Base-by-base conservation (phyloP, 2,888 invertebrate species). In the Ctenicera cuprea region DNA sequence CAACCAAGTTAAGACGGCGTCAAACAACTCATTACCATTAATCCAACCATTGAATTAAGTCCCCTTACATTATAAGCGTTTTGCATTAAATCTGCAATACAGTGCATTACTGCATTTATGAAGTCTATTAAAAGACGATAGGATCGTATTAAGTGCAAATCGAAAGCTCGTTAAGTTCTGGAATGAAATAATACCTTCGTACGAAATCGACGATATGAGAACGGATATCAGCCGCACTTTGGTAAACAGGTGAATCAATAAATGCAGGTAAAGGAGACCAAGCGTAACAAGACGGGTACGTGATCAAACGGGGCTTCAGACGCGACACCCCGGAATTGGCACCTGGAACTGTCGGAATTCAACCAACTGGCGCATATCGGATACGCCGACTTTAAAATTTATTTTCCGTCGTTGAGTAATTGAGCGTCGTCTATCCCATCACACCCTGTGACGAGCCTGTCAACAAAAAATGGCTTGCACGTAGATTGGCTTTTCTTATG, bases 241-340 rank as follows among this genome's bases (percentile, higher is more conserved):
- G 48, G 70, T 72, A 78, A 78, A 78, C 74, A 76, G 64, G 74
- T 72, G 74, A 77, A 77, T 78, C 75, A 75, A 77, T 79, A 77
- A 67, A 67, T 74, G 72, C 76, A 77, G 74, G 77, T 76, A 71
- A 61, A 72, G 70, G 63, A 20, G 37, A 1, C 67, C 68, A 62
- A 69, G 73, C 74, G 74, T 76, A 76, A 75, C 69, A 74, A 75
- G 72, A 73, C 73, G 59, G 54, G 22, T 64, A 65, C 57, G 71
- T 69, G 73, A 74, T 74, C 65, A 41, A 43, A 61, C 20, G 41
- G 48, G 43, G 61, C 33, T 67, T 48, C 52, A 22, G 57, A 38
- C 59, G 61, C 66, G 57, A 57, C 64, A 22, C 41, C 38, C 20
- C 45, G 38, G 61, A 63, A 71, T 63, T 74, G 74, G 62, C 70